Evolutionary conservation across 2,888 invertebrate genomes (phyloP), one percentile per base, ranked within the genome.

Genomic region (Harpalus rufipes): DNA sequence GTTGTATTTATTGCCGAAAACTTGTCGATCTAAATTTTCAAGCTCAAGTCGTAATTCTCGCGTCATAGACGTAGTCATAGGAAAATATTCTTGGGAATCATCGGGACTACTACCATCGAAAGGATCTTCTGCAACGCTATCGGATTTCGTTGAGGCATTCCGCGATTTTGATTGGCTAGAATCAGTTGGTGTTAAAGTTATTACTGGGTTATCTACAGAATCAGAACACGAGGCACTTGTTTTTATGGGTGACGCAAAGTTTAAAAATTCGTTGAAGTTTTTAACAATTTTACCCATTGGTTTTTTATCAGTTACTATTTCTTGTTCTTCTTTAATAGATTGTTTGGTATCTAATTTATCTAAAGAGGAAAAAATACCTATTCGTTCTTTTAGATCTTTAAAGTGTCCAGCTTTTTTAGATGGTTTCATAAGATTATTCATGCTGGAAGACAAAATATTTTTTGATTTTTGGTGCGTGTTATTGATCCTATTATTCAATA

Each of bases 11-110:
- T 92, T 92, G 0, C 96, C 96, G 89, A 96, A 96, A 4, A 97
- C 96, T 90, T 96, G 96, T 7, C 96, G 93, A 90, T 97, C 96
- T 87, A 97, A 92, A 89, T 96, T 96, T 89, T 97, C 97, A 86
- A 97, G 90, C 90, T 97, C 97, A 74, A 97, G 92, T 88, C 95
- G 93, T 88, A 97, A 91, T 89, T 97, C 97, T 88, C 96, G 93
- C 0, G 97, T 97, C 92, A 97, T 96, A 1, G 97, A 96, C 4
- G 96, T 97, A 0, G 96, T 96, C 95, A 97, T 95, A 1, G 97
- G 96, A 89, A 96, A 96, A 89, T 96, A 97, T 89, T 96, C 96
- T 87, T 96, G 95, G 0, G 95, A 95, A 90, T 96, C 96, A 87
- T 96, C 96, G 0, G 96, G 96, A 86, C 96, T 96, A 87, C 93